These are phyloP conservation scores for Lampris incognitus DNA, from an alignment of 2,113 vertebrate genomes.

Conservation along the genomic window DNA sequence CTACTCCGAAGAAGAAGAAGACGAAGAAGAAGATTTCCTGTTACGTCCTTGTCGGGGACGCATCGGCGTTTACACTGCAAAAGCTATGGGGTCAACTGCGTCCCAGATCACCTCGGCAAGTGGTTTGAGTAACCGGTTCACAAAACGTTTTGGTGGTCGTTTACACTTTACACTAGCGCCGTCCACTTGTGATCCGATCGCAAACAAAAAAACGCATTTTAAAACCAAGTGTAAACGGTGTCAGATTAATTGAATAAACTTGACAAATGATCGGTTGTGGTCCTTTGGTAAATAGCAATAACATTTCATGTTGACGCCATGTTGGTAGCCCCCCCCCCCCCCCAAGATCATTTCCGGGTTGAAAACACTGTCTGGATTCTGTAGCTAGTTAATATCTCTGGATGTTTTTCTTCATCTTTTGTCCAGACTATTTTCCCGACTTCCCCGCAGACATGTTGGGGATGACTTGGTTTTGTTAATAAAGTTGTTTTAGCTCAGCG, in stretches of 20 bases:
- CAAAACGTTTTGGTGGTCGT: too few species aligned
- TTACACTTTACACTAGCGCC: too few species aligned
- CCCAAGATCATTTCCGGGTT: neutral
- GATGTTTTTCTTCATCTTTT: conserved; percentile 7
- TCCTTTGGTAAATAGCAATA: conserved; percentile 47
- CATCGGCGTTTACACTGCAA: too few species aligned
- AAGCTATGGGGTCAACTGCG: too few species aligned
- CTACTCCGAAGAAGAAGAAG: too few species aligned
- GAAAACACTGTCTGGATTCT: neutral
- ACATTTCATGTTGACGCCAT: conserved; percentile 59
- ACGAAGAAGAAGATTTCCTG: too few species aligned
- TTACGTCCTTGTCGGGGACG: too few species aligned
- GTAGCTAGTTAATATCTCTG: neutral
- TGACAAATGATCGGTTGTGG: neutral
- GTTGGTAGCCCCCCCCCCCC: neutral
- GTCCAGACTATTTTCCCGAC: neutral
- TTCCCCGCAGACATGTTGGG: too few species aligned
- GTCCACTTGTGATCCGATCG: too few species aligned
- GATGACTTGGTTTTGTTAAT: conserved; percentile 30
- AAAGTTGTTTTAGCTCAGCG: conserved; percentile 65
- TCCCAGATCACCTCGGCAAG: too few species aligned
- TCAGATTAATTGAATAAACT: neutral
- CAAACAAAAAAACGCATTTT: too few species aligned
- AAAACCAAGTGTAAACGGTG: neutral
- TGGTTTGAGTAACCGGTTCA: too few species aligned